Evolutionary conservation across 2,888 invertebrate genomes (phyloP), one percentile per base, ranked within the genome.

Genomic region (Tetheella fluctuosa): DNA sequence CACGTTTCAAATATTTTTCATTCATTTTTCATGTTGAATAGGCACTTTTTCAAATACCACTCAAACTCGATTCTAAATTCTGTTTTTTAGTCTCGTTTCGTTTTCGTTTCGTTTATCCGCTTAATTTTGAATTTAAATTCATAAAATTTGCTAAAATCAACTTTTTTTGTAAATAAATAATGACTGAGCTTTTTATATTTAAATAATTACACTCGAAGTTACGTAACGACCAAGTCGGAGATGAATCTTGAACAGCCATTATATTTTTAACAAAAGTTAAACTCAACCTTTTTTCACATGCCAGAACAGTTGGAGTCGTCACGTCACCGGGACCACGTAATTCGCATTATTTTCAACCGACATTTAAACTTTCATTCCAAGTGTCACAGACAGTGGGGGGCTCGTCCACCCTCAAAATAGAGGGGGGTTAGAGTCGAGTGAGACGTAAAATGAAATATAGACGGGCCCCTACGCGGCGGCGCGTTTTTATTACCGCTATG

Each of bases 341-440:
- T 81, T 74, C 81, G 79, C 85, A 88, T 88, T 85, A 86, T 84
- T 88, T 84, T 76, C 79, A 71, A 78, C 74, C 76, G 81, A 83
- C 88, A 83, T 90, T 90, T 89, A 90, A 90, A 91, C 85, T 89
- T 90, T 89, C 85, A 86, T 88, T 86, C 79, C 79, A 72, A 80
- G 80, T 86, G 87, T 85, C 88, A 83, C 76, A 77, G 77, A 61
- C 86, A 86, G 82, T 42, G 48, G 48, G 17, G 48, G 48, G 48
- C 10, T 48, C 74, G 70, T 70, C 64, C 64, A 69, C 75, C 72
- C 73, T 60, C 64, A 71, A 75, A 63, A 71, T 64, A 72, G 75
- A 63, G 70, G 70, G 65, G 70, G 69, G 72, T 67, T 58, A 61
- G 63, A 39, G 76, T 70, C 76, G 70, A 77, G 76, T 75, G 80